Conservation (phyloP, 1,140 invertebrate species). For the Drosophila rufa region DNA sequence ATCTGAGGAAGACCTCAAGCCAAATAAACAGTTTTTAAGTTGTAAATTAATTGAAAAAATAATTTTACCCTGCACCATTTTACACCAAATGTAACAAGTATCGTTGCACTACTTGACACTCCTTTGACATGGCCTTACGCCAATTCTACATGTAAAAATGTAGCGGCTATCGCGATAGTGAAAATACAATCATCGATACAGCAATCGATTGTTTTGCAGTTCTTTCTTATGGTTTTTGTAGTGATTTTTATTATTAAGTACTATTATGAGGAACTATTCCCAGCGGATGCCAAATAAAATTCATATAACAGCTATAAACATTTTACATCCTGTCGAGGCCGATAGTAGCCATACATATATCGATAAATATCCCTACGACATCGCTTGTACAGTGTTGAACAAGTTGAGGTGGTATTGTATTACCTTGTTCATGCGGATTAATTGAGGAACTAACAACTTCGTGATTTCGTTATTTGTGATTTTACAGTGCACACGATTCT, state of each 20-base stretch:
- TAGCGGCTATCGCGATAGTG: neutral
- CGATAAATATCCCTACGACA: neutral
- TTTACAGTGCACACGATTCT: neutral
- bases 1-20: no score
- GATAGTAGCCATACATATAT: neutral
- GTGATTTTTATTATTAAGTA: no score
- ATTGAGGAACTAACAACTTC: neutral
- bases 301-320: no score
- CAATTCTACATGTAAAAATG: neutral
- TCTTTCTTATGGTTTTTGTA: no score
- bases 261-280: no score
- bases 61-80: no score
- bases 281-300: no score
- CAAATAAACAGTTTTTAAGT: no score
- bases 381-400: conserved; percentile 1
- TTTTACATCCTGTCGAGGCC: neutral
- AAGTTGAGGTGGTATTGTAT: conserved; percentile 5
- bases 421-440: neutral
- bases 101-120: no score
- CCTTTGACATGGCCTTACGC: no score
- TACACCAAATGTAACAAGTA: no score
- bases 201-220: neutral
- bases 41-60: no score
- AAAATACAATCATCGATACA: neutral
- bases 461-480: neutral